These are phyloP conservation scores for Leptosomus discolor DNA, from an alignment of 2,113 vertebrate genomes.

Conservation along the genomic window DNA sequence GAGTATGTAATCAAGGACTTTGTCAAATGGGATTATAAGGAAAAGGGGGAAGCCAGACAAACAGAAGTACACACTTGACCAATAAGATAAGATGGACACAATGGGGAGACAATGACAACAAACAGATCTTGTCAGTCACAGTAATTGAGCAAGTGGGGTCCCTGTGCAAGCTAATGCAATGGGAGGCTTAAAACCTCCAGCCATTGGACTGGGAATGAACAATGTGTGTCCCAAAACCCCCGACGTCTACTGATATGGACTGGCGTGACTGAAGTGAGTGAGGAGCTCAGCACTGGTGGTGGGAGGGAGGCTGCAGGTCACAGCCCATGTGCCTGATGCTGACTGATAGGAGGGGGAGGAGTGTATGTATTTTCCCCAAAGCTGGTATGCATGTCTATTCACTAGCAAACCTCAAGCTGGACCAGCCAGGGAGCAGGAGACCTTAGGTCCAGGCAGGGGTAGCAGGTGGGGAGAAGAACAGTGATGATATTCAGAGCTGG, in stretches of 20 bases:
- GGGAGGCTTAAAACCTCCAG: background rate
- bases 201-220: background rate
- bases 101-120: background rate
- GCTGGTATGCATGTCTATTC: background rate
- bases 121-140: background rate
- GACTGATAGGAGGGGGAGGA: fast-evolving
- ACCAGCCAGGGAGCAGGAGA: background rate
- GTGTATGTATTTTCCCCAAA: background rate
- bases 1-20: background rate
- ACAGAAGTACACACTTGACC: background rate
- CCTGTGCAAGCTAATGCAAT: background rate
- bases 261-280: background rate
- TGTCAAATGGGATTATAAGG: background rate
- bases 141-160: background rate
- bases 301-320: background rate
- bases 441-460: fast-evolving
- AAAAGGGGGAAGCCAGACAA: background rate
- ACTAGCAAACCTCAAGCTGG: background rate
- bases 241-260: background rate
- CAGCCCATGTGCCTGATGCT: background rate
- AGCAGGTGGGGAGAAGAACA: background rate
- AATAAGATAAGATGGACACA: background rate
- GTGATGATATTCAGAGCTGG: background rate
- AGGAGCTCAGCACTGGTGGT: background rate
- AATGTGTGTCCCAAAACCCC: fast-evolving